Evolutionary conservation across 2,888 invertebrate species (phyloP).

Genomic region (Drosophila siamana): DNA sequence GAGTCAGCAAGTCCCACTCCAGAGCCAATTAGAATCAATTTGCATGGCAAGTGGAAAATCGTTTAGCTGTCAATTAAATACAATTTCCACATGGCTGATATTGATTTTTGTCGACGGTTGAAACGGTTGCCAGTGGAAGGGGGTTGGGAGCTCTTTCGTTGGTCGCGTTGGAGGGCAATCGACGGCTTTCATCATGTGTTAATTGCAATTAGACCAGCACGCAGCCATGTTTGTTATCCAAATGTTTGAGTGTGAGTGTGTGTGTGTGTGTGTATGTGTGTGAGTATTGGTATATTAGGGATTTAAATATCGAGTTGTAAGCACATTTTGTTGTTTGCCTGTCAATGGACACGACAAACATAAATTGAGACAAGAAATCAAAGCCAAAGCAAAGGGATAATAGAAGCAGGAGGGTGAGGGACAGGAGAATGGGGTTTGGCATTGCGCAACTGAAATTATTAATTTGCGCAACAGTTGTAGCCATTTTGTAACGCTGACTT

Average conservation of each 20-base stretch:
- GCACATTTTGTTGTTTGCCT: conserved; percentile 44
- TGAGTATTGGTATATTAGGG: conserved; percentile 16
- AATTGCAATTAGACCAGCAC: conserved; percentile 73
- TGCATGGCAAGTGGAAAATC: conserved; percentile 69
- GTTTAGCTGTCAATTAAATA: conserved; percentile 78
- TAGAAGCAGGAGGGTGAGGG: neutral
- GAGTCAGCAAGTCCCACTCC: neutral
- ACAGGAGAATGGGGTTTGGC: neutral
- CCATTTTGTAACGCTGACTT: conserved; percentile 66
- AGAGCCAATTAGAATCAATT: conserved; percentile 44
- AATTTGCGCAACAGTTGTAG: conserved; percentile 74
- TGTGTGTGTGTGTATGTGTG: conserved; percentile 10
- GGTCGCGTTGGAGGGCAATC: conserved; percentile 41
- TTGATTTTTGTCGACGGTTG: conserved; percentile 62
- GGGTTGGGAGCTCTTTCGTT: neutral
- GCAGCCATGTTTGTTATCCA: conserved; percentile 50
- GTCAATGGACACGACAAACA: conserved; percentile 51
- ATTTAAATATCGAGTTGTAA: conserved; percentile 10
- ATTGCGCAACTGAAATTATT: conserved; percentile 67
- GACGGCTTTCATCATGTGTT: conserved; percentile 71
- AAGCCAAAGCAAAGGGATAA: conserved; percentile 5
- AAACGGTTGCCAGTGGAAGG: neutral
- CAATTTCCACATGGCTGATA: conserved; percentile 69
- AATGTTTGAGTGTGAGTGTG: neutral
- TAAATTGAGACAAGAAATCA: conserved; percentile 64